Evolutionary conservation across 2,113 vertebrate genomes (phyloP), one percentile per base, ranked within the genome.

Genomic region (Carettochelys insculpta): DNA sequence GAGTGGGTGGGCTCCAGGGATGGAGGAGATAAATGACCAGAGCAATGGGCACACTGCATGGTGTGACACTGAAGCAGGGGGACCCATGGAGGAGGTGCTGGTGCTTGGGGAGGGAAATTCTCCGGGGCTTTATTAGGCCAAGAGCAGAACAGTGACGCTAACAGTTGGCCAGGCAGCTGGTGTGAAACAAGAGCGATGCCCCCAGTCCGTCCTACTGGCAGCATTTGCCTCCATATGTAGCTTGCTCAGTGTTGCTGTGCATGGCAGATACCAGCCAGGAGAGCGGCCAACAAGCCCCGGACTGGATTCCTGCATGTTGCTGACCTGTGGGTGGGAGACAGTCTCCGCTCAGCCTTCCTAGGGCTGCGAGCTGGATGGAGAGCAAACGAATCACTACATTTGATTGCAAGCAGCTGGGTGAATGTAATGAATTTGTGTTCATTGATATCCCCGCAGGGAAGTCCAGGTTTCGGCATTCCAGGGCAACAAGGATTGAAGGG

Each of bases 401-500:
- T 27, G 29, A 5, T 11, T 77, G 54, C 87, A 10, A 27, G 71
- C 41, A 45, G 71, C 71, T 16, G 22, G 25, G 71, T 75, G 19
- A 68, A n/a, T 22, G 19, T 68, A 41, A 45, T 75, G 71, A 27
- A 75, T 45, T 45, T 75, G 80, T 29, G 29, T 0, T 0, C 11
- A 5, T n/a, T 41, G 22, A 11, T 76, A 3, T 86, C 87, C 77
- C 76, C 75, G 0, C 90, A 98, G 98, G 99, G 99, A 45, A 98
- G 95, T 83, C 98, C 98, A 82, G 98, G 98, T 24, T 99, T 98
- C 85, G 98, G 99, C 11, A 98, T 99, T 95, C 98, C 99, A 6
- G 98, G 99, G 47, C 98, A 98, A 58, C 96, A 92, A 2, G 99
- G 99, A 48, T 95, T 97, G 13, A 99, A 99, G 71, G 99, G 99